Evolutionary conservation across 2,113 vertebrate species (phyloP).

Genomic region (Sylvilagus bachmani): DNA sequence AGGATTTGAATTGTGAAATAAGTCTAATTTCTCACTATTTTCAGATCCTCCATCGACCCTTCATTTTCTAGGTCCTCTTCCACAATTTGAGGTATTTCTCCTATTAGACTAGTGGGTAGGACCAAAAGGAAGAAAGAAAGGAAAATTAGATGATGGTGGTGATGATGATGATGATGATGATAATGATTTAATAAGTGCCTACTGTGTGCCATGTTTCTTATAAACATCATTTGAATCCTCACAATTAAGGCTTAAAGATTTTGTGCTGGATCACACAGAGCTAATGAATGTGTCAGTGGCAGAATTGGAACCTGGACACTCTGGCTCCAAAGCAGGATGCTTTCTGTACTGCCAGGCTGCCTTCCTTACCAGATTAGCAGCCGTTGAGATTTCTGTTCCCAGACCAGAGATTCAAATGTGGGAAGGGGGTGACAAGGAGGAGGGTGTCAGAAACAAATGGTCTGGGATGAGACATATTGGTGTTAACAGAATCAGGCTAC

Average conservation of each 20-base stretch:
- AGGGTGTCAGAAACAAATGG: background rate
- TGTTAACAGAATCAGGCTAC: background rate
- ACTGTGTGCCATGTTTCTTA: background rate
- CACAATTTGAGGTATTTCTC: background rate
- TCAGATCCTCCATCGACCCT: background rate
- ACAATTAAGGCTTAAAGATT: background rate
- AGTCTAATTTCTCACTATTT: slow-evolving; percentile 29
- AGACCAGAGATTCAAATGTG: background rate
- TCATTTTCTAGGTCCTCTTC: background rate
- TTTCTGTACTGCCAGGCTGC: background rate
- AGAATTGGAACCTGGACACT: background rate
- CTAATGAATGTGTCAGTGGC: background rate
- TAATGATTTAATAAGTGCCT: slow-evolving; percentile 4
- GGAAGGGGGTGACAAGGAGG: background rate
- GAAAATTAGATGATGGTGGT: background rate
- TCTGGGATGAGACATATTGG: background rate
- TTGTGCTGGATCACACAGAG: background rate
- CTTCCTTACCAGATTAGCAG: background rate
- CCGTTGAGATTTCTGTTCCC: background rate
- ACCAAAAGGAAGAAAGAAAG: background rate
- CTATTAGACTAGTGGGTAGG: background rate
- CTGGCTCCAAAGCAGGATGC: background rate
- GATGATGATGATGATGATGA: background rate
- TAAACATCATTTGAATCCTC: slow-evolving; percentile 5
- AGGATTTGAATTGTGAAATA: background rate